phyloP scores from a whole-genome alignment of 2,113 vertebrate genomes.

The Capreolus pygargus region DNA sequence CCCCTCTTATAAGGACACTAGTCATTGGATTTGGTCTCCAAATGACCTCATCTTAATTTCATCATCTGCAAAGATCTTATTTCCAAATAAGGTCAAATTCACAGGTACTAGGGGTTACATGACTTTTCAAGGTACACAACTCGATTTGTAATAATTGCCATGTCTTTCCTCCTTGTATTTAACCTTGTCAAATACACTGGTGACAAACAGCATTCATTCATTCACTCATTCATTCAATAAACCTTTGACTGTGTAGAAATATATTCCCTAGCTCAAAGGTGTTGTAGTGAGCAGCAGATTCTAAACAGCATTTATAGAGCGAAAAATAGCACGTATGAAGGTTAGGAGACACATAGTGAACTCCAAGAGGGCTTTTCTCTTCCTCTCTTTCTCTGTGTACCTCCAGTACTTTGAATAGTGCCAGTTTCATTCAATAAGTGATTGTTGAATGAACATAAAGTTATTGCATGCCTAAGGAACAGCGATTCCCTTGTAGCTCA shows the following conservation, averaged over 20 bases:
- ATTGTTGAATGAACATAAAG: background rate
- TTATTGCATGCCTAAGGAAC: background rate
- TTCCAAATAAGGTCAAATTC: background rate
- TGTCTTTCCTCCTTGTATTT: background rate
- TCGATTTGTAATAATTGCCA: background rate
- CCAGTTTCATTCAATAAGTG: background rate
- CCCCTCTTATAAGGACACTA: background rate
- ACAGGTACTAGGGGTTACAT: background rate
- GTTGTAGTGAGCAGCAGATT: background rate
- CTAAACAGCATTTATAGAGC: background rate
- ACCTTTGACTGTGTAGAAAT: background rate
- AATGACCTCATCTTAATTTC: background rate
- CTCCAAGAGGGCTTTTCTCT: background rate
- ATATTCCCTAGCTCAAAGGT: background rate
- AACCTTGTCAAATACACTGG: background rate
- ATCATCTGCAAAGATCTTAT: background rate
- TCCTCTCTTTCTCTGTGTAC: background rate
- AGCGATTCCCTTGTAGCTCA: background rate
- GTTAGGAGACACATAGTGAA: background rate
- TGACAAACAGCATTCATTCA: background rate
- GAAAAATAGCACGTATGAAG: background rate
- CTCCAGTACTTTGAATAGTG: background rate
- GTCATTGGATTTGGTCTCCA: background rate
- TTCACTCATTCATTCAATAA: background rate
- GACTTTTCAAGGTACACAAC: background rate